These are phyloP conservation scores for Morus bassanus DNA, from an alignment of 2,797 vertebrate species.

Conservation along the genomic window DNA sequence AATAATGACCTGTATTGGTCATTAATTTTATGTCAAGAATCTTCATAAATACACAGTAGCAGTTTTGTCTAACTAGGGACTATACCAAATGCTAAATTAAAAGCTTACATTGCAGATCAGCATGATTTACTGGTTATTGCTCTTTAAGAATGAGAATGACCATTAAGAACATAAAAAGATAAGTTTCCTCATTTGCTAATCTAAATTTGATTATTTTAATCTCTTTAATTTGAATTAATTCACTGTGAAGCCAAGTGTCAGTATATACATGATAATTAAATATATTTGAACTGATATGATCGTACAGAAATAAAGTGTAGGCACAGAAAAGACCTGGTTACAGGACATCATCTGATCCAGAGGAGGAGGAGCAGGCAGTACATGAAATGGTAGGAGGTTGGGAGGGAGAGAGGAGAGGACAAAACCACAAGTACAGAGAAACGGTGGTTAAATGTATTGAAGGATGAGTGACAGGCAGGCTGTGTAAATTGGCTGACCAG, in stretches of 20 bases:
- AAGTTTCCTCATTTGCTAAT: slow-evolving; percentile 46
- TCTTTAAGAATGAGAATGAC: slow-evolving; percentile 32
- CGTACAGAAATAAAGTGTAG: background rate
- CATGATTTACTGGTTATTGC: background rate
- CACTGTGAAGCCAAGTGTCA: slow-evolving; percentile 26
- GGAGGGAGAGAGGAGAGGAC: background rate
- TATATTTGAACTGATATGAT: background rate
- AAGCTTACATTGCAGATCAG: background rate
- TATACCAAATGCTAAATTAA: background rate
- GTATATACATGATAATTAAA: slow-evolving; percentile 8
- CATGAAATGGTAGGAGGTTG: background rate
- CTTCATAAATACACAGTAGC: background rate
- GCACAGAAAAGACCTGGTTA: background rate
- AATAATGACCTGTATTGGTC: background rate
- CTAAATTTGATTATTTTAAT: slow-evolving; percentile 48
- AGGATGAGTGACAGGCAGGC: background rate
- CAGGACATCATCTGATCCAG: background rate
- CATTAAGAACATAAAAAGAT: slow-evolving; percentile 24
- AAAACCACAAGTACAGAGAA: background rate
- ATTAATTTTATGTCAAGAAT: background rate
- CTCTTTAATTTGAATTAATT: slow-evolving; percentile 46
- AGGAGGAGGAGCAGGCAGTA: background rate
- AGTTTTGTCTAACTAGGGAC: background rate
- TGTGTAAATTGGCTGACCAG: background rate
- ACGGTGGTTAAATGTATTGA: background rate